Conservation (phyloP, 2,888 invertebrate species). For the Abrostola tripartita region DNA sequence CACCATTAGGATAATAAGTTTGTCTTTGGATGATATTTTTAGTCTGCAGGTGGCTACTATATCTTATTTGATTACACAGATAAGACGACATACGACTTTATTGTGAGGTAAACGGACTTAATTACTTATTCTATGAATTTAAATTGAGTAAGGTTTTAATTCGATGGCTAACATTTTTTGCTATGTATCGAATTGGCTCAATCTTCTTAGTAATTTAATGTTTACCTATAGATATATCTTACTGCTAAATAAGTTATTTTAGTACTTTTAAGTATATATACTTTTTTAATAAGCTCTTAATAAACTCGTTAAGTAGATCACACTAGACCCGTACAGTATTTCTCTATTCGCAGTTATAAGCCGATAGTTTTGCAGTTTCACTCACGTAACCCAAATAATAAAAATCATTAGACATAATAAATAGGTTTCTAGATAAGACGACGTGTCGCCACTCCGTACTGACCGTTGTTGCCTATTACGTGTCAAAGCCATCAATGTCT, state of each 20-base stretch:
- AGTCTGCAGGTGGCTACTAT: not conserved
- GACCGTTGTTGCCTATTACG: conserved; percentile 63
- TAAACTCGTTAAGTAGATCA: not conserved
- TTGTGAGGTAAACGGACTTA: not conserved
- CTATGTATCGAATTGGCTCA: too few relatives aligned
- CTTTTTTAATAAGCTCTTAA: too few relatives aligned
- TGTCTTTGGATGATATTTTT: conserved; percentile 3
- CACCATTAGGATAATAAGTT: conserved; percentile 6
- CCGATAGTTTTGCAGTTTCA: conserved; percentile 52
- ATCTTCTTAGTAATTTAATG: too few relatives aligned
- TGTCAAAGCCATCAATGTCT: conserved; percentile 37
- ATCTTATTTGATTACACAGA: not conserved
- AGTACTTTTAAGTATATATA: too few relatives aligned
- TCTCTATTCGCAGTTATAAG: not conserved
- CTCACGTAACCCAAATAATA: conserved; percentile 67
- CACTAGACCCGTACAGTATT: not conserved
- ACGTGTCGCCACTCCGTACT: conserved; percentile 77
- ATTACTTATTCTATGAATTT: too few relatives aligned
- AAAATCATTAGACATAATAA: conserved; percentile 79
- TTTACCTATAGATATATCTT: too few relatives aligned
- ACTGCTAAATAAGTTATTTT: too few relatives aligned
- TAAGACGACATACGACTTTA: not conserved
- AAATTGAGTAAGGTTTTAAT: too few relatives aligned
- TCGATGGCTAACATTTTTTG: too few relatives aligned
- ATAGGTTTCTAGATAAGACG: conserved; percentile 81